Evolutionary conservation across 2,888 invertebrate species (phyloP), one percentile per base, ranked within the genome.

Genomic region (Furcula furcula): DNA sequence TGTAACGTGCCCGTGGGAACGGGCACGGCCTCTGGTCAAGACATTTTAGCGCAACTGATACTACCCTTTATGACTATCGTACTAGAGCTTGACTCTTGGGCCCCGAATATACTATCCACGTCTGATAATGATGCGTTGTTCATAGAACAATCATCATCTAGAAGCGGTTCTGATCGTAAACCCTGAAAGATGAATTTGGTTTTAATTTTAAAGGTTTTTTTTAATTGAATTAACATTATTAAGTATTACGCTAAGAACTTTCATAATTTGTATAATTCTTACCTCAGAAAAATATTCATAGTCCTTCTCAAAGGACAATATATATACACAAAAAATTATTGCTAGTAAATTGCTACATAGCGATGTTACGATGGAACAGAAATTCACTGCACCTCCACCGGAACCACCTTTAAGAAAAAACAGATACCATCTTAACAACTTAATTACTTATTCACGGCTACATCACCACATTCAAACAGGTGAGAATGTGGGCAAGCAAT

Each of bases 11-110:
- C 84, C 71, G 29, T 16, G 7, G 10, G 2, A 0, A 35, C n/a
- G 69, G 85, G 84, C 87, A 85, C 86, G 79, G 84, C 84, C 77
- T 77, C 84, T 48, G 78, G 88, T 88, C 88, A 88, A 56, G 88
- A 88, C 40, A 65, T 44, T 51, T 78, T 82, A n/a, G 52, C 64
- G 29, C 67, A 62, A 13, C 40, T 62, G 12, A 77, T 65, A 44
- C 42, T 76, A 47, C 75, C 77, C 73, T 81, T 83, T 85, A 84
- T 86, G 36, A 81, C 64, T 47, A 70, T 71, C 38, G 76, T 57
- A 55, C 67, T 80, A 11, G 83, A 74, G 43, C 65, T 62, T 34
- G 75, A 60, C 46, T 77, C 77, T 63, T 78, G 79, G 39, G 69
- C 65, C 55, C 69, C 76, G 49, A 68, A 79, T 60, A 85, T 57